Evolutionary conservation across 2,113 vertebrate genomes (phyloP), one percentile per base, ranked within the genome.

Genomic region (Nettapus auritus): DNA sequence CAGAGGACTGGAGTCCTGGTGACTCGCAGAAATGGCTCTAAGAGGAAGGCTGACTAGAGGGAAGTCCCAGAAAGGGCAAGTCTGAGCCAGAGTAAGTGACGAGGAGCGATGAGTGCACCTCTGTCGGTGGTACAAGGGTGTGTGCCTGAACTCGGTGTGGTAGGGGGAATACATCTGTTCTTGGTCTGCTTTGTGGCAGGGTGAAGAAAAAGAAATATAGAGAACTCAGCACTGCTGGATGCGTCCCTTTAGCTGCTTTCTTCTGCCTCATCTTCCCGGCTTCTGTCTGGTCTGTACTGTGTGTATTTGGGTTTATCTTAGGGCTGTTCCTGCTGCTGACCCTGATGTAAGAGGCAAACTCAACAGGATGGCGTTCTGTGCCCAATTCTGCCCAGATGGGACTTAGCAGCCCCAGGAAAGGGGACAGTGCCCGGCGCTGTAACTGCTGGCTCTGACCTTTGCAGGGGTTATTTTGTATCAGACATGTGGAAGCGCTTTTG

Each of bases 341-440:
- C 25, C 59, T 46, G 8, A 15, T 57, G 23, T 82, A 67, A 70
- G 42, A 69, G 26, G 8, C 85, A 14, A 57, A 16, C 21, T 70
- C 3, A 11, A 5, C 23, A 31, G n/a, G 48, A 23, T 57, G 23
- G 7, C 9, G 9, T 60, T 63, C 21, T 53, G 62, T 73, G n/a
- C 33, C 42, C 8, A 17, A 44, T 50, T 69, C 64, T 94, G 59
- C 40, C n/a, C 28, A 33, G 25, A 17, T 44, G 23, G 18, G 42
- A 64, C 36, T 59, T 33, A 59, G 12, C 60, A 63, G 36, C 11
- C 14, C 8, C 21, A 60, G 10, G 25, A 7, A 55, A 29, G 40
- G 15, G 28, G 9, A n/a, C 0, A 0, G 44, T n/a, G 68, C 36
- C 8, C 23, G 22, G 8, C 1, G 0, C 2, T 63, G 26, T 68